Base-by-base conservation (phyloP, 2,888 invertebrate species). In the Rhingia campestris region DNA sequence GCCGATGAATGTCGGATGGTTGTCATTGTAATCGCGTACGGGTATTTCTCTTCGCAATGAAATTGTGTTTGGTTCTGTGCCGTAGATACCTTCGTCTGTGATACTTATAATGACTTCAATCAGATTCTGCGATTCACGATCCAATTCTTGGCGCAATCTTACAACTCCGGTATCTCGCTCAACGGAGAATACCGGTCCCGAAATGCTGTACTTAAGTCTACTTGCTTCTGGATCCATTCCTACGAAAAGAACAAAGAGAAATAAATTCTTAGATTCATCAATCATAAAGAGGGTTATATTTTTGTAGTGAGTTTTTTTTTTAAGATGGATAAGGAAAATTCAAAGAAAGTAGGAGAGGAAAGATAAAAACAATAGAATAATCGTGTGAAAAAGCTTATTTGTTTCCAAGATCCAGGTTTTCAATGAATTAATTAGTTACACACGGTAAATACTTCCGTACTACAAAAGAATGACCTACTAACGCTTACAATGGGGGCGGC, bases 91-190 rank as follows among this genome's bases (percentile, higher is more conserved):
- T 89, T 95, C 95, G 89, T 96, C 96, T 87, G 96, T 96, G 81
- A 96, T 94, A 89, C 96, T 96, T 86, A 96, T 95, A 88, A 96
- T 95, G 54, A 96, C 95, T 92, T 96, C 96, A 64, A 96, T 91
- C 3, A 94, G 91, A 72, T 94, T 93, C 88, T 95, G 94, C 33
- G 92, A 92, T 88, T 96, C 96, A 64, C 96, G 92, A 89, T 96
- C 96, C 69, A 96, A 90, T 37, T 93, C 92, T 89, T 94, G 94
- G 2, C 95, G 93, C 33, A 96, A 92, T 0, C 95, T 94, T 3
- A 96, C 95, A 47, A 95, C 95, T 0, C 96, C 96, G 0, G 95
- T 94, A 66, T 93, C 92, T 5, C 95, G 92, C 88, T 96, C 95
- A n/a, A 96, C 96, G 9, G 94, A 94, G 89, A 96, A 95, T 88